Evolutionary conservation across 1,140 invertebrate species (phyloP), one percentile per base, ranked within the genome.

Genomic region (Panulirus ornatus): DNA sequence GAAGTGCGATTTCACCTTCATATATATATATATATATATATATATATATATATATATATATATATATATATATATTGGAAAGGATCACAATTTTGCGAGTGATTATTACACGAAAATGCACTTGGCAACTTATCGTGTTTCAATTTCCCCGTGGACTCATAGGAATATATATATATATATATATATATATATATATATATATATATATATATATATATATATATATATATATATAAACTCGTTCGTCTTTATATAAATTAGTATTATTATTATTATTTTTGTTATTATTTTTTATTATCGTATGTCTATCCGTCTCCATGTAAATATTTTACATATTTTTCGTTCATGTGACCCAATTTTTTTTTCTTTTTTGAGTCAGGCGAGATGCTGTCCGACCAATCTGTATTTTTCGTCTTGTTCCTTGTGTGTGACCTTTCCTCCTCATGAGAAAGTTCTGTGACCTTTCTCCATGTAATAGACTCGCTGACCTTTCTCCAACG

Each of bases 121-220:
- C n/a, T n/a, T n/a, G n/a, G n/a, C n/a, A n/a, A n/a, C n/a, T n/a
- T n/a, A n/a, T n/a, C n/a, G n/a, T n/a, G n/a, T n/a, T n/a, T n/a
- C n/a, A n/a, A n/a, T n/a, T n/a, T n/a, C n/a, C n/a, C n/a, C n/a
- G n/a, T n/a, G n/a, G n/a, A n/a, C n/a, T n/a, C n/a, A n/a, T n/a
- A n/a, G n/a, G n/a, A n/a, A n/a, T n/a, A n/a, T 9, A 22, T 81
- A 47, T 81, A 27, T 81, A 22, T 81, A 22, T 81, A 47, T 79
- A 51, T 47, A 79, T 47, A 51, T 47, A 79, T 79, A 79, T 79
- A 47, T 42, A 79, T 79, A 51, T 6, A 16, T 6, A 42, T 47
- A 79, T 8, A 42, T 42, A 51, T 19, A 51, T 42, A 79, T 42
- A 51, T 1, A 79, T 42, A 79, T 1, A 42, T 5, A 44, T 79